Base-by-base conservation (phyloP, 1,140 invertebrate genomes). In the Pachypsylla venusta region DNA sequence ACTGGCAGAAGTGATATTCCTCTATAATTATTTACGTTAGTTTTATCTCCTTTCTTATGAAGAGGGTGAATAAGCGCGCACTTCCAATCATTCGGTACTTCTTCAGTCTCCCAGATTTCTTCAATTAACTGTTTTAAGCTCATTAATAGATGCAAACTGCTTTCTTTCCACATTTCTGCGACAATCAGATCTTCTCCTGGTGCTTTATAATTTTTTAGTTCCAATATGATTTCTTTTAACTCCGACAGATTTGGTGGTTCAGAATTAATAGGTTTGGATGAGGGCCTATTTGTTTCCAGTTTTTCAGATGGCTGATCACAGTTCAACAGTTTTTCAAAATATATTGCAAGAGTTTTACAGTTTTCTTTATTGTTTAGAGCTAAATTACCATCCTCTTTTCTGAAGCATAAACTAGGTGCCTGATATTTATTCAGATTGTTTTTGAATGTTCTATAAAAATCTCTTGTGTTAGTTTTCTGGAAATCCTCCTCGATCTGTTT, bases 31-130 rank as follows among this genome's bases (percentile, higher is more conserved):
- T 55, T 58, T 25, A 57, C 56, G 30, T 65, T 39, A 14, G 54
- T 25, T 58, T 62, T 63, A 28, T 65, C 60, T 16, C 66, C 63
- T 62, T 69, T 69, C 58, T 67, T 68, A 54, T 63, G 60, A 16
- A 69, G 56, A n/a, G 67, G 66, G 14, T 25, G 25, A n/a, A 67
- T 63, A 40, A 67, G 48, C 10, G 56, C 62, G 7, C 7, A 42
- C 59, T 60, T 66, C 66, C 64, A 67, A 12, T 66, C 60, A 10
- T 59, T 53, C 26, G 65, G 66, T 24, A 64, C 53, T 25, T 62
- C 57, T 62, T 66, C 60, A 27, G 54, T 58, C 40, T 56, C 40
- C 62, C 61, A 64, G 26, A 62, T 54, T 56, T 62, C 14, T 24
- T 42, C 16, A 25, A 62, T 54, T 19, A 62, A 16, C 10, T 54